Percentiles rank a stretch among this genome's conserved stretches.
Conservation (phyloP, 2,113 vertebrate species). For the Erpornis zantholeuca region DNA sequence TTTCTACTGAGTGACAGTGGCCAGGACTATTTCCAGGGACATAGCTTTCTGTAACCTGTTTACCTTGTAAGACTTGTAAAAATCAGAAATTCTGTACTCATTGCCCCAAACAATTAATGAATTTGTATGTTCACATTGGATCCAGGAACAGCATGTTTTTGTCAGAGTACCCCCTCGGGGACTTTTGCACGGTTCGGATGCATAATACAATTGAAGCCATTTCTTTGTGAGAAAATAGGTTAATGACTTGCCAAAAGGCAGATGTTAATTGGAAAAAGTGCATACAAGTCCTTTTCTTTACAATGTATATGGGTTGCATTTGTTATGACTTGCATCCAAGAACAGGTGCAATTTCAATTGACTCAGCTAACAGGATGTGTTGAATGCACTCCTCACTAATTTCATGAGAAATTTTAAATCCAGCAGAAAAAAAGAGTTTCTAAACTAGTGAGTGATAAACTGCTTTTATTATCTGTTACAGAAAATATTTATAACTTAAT, state of each 20-base stretch:
- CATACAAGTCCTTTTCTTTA: conserved; percentile 26
- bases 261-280: conserved; percentile 52
- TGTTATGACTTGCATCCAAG: conserved; percentile 36
- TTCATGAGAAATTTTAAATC: conserved; percentile 4
- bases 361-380: conserved; percentile 34
- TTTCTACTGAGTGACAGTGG: background rate
- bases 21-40: background rate
- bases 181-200: conserved; percentile 45
- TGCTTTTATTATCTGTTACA: background rate
- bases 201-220: conserved; percentile 48
- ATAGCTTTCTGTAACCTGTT: conserved; percentile 36
- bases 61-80: conserved; percentile 31
- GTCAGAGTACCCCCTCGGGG: conserved; percentile 35
- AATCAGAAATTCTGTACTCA: conserved; percentile 34
- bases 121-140: conserved; percentile 11
- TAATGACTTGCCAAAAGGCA: conserved; percentile 64
- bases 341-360: conserved; percentile 53
- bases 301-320: conserved; percentile 1
- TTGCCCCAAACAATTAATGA: conserved; percentile 54
- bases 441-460: background rate
- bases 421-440: background rate
- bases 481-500: background rate
- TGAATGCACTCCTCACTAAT: background rate
- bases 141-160: conserved; percentile 59
- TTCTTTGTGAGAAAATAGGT: conserved; percentile 65